Conservation (phyloP, 2,888 invertebrate genomes). For the Orgyia antiqua region DNA sequence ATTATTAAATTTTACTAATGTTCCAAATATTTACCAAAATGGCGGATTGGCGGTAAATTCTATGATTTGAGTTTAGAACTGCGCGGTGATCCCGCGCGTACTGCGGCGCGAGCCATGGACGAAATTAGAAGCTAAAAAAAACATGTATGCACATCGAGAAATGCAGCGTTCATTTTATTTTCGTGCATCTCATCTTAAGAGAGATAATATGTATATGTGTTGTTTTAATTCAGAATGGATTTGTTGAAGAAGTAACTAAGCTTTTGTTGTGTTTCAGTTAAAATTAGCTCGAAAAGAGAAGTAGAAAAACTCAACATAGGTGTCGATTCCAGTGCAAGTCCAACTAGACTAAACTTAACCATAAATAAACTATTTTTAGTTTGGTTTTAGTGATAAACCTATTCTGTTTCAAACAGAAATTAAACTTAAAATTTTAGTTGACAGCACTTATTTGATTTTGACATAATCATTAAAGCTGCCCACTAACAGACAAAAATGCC, state of each 20-base stretch:
- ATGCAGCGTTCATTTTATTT: conserved; percentile 58
- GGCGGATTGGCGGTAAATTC: conserved; percentile 27
- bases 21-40: conserved; percentile 48
- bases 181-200: conserved; percentile 51
- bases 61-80: conserved; percentile 40
- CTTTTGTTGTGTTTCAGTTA: conserved; percentile 2
- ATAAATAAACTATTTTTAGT: no score
- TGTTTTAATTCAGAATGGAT: conserved; percentile 2
- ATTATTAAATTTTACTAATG: conserved; percentile 4
- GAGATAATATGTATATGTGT: conserved; percentile 25
- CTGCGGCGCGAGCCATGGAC: conserved; percentile 70
- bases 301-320: no score
- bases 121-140: conserved; percentile 69
- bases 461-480: no score
- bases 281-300: no score
- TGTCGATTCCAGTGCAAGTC: no score
- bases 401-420: no score
- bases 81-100: conserved; percentile 59
- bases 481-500: no score
- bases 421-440: no score
- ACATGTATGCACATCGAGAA: conserved; percentile 68
- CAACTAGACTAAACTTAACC: no score
- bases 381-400: no score
- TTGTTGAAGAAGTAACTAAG: conserved; percentile 4
- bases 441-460: no score